Base-by-base conservation (phyloP, 2,113 vertebrate genomes). In the Lophotis ruficrista region DNA sequence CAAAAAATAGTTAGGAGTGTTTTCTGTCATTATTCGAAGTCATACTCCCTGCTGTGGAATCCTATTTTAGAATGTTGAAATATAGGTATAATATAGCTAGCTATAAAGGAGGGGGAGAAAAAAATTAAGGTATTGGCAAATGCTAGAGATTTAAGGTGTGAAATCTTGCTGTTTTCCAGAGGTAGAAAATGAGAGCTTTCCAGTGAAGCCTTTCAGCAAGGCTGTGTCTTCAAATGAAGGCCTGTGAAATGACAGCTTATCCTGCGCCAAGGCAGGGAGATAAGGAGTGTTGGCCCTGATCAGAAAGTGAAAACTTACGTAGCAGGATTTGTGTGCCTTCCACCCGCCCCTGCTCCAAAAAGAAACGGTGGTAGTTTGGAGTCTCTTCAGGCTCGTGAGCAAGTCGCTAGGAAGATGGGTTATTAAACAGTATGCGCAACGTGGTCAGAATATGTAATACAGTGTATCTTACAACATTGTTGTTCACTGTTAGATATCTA, bases 331-430 rank as follows among this genome's bases (percentile, higher is more conserved):
- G 8, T 75, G 25, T 43, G 31, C 45, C 16, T 90, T 54, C 4
- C 5, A 1, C 13, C 14, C 7, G 3, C 20, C 7, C 8, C 7
- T 6, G 22, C 33, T 41, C 20, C 11, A 33, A 33, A 75, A 89
- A 38, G 24, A 83, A 77, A 27, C 8, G 3, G 0, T 38, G 31
- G 2, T 19, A 19, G 14, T 56, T n/a, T 6, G 33, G 31, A 53
- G 33, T 62, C 28, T 53, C 21, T 57, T 84, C 18, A 50, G 57
- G 2, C 64, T 92, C 0, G 0, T 48, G 58, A 57, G 27, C 1
- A 1, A 73, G 20, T 48, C 64, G 9, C 41, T 61, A 37, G 79
- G 50, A 90, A 58, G 37, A 51, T 73, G 64, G n/a, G 4, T 47
- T 64, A 41, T 41, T 47, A 51, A 61, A 41, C 38, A 69, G 8